Evolutionary conservation across 2,797 vertebrate genomes (phyloP), one percentile per base, ranked within the genome.

Genomic region (Sebastes vulpes): DNA sequence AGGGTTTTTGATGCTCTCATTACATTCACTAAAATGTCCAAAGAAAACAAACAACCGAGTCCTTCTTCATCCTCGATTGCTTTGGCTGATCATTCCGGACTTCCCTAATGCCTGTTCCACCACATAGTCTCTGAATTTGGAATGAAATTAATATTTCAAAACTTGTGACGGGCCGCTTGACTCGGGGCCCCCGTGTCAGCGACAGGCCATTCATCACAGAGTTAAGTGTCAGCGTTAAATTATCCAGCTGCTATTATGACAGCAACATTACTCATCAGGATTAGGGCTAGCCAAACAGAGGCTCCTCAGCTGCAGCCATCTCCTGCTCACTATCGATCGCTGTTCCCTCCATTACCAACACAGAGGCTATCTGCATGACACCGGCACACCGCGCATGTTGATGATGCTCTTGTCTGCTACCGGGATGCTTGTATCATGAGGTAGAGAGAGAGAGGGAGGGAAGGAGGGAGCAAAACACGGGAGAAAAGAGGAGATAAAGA

Each of bases 231-330:
- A 97, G 97, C 97, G 91, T 97, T 97, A 97, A 97, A 98, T 98
- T 97, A 97, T 97, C 96, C 96, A 48, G 46, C 91, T 16, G 90
- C 96, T 97, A 96, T 98, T 98, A 99, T 99, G 98, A 99, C 98
- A 98, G 97, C 95, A 90, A 95, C 97, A 97, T 99, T 97, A 97
- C 97, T 98, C 98, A 98, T 96, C 96, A 96, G 97, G 97, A 97
- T 96, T 95, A 96, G 96, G 96, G 94, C 94, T 87, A 89, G 92
- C 92, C 70, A 90, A 94, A 95, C 94, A 91, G 90, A 91, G 92
- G 94, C 90, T 95, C 94, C 94, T 92, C 85, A 6, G 88, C 96
- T 81, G 94, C 94, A 95, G 94, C 90, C 94, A 95, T 96, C 93
- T 96, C 94, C 95, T 89, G 93, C 92, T 95, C 94, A 94, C 94